Evolutionary conservation across 1,140 invertebrate species (phyloP).

Genomic region (Brachionus manjavacas): DNA sequence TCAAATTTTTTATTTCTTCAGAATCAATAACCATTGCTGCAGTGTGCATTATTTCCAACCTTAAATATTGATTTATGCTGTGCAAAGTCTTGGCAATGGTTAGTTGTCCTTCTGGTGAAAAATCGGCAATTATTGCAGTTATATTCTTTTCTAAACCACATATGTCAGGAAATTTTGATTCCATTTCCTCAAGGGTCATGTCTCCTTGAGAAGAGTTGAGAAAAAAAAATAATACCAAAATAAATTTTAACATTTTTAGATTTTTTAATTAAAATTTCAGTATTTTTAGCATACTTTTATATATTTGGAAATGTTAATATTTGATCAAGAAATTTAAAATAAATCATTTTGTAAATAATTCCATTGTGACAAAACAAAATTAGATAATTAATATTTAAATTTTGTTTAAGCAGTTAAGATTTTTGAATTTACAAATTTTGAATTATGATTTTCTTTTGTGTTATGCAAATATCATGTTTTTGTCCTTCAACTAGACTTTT

Average conservation of each 20-base stretch:
- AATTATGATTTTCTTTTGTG: not conserved
- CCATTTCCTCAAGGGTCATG: not conserved
- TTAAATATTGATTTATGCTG: constrained; percentile 28
- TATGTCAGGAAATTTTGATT: not conserved
- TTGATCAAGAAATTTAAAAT: not conserved
- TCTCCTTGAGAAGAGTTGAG: not conserved
- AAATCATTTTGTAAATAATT: not conserved
- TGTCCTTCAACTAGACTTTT: not conserved
- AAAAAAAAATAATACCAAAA: not conserved
- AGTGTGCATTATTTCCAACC: not conserved
- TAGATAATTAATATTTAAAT: not conserved
- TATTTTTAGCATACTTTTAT: not conserved
- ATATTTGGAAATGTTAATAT: not conserved
- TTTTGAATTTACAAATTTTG: not conserved
- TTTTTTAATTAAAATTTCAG: not conserved
- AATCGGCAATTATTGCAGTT: not conserved
- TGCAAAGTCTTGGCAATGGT: not conserved
- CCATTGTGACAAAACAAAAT: not conserved
- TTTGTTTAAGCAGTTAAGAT: not conserved
- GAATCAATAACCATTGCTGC: not conserved
- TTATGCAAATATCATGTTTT: not conserved
- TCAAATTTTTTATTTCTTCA: not conserved
- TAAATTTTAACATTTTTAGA: constrained; percentile 2
- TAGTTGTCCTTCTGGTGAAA: not conserved
- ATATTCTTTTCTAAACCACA: constrained; percentile 6